phyloP scores from a whole-genome alignment of 2,797 vertebrate species.

The Falco novaeseelandiae region DNA sequence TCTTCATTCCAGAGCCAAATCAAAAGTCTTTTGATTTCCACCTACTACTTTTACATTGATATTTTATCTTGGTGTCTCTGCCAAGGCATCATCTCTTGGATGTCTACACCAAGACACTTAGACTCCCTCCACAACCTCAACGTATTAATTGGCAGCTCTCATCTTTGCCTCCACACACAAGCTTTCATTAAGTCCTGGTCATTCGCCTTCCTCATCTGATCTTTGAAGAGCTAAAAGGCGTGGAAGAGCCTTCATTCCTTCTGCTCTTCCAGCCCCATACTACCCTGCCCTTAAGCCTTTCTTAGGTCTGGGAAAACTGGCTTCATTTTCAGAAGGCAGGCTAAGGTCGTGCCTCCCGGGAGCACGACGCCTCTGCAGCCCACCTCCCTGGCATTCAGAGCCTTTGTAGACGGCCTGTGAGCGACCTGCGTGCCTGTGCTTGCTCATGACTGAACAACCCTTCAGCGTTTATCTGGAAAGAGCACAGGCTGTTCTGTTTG shows the following conservation, averaged over 20 bases:
- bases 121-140: background rate
- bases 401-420: background rate
- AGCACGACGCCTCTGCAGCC: background rate
- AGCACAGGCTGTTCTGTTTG: background rate
- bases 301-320: accelerated
- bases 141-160: background rate
- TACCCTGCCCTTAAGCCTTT: background rate
- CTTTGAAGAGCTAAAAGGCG: background rate
- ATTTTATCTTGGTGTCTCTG: background rate
- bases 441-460: background rate
- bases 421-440: background rate
- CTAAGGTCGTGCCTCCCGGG: background rate
- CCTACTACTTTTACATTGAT: background rate
- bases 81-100: background rate
- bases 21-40: background rate
- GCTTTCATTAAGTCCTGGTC: background rate
- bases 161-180: background rate
- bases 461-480: background rate
- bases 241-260: background rate
- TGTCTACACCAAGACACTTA: background rate
- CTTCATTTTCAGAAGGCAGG: background rate
- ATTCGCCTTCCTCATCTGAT: background rate
- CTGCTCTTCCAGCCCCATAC: background rate
- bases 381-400: background rate
- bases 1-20: background rate